These are phyloP conservation scores for Pachymerium ferrugineum DNA, from an alignment of 2,888 invertebrate genomes.

Conservation along the genomic window DNA sequence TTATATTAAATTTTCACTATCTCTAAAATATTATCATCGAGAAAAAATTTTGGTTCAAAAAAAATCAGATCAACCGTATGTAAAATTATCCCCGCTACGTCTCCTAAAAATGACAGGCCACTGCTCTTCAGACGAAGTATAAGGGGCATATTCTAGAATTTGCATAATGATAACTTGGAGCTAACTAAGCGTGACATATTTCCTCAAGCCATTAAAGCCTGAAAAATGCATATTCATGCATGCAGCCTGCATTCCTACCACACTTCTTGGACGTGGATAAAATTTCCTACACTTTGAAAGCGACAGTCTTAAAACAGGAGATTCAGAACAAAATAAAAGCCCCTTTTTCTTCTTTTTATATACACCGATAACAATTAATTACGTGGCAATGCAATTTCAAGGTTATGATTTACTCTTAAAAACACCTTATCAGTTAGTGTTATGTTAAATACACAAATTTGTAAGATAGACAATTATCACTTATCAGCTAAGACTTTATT, in stretches of 20 bases:
- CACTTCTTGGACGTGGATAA: not conserved
- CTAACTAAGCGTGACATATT: not conserved
- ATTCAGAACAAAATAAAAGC: not conserved
- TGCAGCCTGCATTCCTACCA: not conserved
- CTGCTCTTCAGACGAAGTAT: not conserved
- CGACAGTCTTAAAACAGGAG: not conserved
- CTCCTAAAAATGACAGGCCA: not conserved
- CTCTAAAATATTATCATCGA: not conserved
- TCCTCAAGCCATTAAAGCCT: not conserved
- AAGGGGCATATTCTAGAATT: not conserved
- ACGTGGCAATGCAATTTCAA: not conserved
- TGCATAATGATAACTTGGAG: not conserved
- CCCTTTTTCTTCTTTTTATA: not conserved
- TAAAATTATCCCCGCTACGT: not conserved
- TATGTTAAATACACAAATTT: not conserved
- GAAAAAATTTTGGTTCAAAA: not conserved
- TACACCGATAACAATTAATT: no score
- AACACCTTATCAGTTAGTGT: not conserved
- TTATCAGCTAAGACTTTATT: not conserved
- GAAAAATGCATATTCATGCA: not conserved
- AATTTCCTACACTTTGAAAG: not conserved
- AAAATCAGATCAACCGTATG: not conserved
- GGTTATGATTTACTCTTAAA: not conserved
- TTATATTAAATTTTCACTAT: not conserved
- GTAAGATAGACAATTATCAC: not conserved